phyloP scores from a whole-genome alignment of 1,140 invertebrate genomes.

The Elysia chlorotica region DNA sequence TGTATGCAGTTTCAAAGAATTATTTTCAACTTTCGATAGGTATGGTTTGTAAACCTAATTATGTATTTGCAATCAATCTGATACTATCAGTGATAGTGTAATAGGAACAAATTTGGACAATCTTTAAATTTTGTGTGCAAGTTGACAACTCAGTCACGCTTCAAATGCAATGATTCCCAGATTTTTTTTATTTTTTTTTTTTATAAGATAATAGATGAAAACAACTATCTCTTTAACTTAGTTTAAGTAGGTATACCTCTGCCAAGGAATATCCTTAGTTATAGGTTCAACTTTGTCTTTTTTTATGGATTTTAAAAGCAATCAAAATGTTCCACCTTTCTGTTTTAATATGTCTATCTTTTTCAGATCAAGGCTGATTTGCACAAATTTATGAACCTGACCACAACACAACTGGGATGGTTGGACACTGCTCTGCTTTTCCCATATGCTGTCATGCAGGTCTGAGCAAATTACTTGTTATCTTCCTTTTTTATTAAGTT shows the following conservation, averaged over 20 bases:
- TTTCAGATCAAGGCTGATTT: slow-evolving; percentile 62
- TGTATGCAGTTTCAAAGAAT: background rate
- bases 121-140: background rate
- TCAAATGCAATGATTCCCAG: no score
- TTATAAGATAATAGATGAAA: background rate
- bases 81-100: no score
- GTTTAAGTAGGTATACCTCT: no score
- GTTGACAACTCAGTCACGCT: no score
- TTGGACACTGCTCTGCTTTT: slow-evolving; percentile 65
- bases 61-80: background rate
- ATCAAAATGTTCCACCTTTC: background rate
- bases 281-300: background rate
- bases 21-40: background rate
- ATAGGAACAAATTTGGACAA: background rate
- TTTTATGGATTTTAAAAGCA: background rate
- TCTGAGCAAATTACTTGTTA: no score
- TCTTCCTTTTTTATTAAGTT: no score
- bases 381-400: slow-evolving; percentile 54
- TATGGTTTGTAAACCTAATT: no score
- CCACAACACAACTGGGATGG: slow-evolving; percentile 60
- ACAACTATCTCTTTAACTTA: no score
- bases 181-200: background rate
- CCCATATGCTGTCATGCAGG: slow-evolving; percentile 66
- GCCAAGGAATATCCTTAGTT: background rate
- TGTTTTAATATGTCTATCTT: background rate